phyloP scores from a whole-genome alignment of 2,797 vertebrate species.

The Rhadinocentrus ornatus region DNA sequence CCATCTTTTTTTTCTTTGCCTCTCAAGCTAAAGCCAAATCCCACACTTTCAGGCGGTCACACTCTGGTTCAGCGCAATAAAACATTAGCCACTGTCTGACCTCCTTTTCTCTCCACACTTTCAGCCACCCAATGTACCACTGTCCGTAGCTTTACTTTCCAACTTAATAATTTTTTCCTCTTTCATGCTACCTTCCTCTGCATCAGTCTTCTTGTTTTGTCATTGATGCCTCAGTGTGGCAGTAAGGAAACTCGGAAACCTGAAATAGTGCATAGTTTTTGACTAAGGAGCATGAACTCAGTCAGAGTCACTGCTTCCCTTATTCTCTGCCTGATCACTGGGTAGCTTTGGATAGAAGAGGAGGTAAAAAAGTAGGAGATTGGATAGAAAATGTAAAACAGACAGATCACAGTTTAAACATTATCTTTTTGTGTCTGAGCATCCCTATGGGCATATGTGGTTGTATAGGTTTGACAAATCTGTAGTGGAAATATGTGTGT shows the following conservation, averaged over 20 bases:
- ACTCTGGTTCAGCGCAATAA: conserved; percentile 48
- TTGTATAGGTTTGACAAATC: conserved; percentile 21
- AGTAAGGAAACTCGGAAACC: conserved; percentile 54
- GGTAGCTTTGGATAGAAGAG: conserved; percentile 21
- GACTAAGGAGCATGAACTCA: conserved; percentile 40
- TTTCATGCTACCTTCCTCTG: conserved; percentile 29
- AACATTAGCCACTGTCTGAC: conserved; percentile 62
- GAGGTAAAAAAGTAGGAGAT: conserved; percentile 27
- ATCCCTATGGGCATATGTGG: conserved; percentile 15
- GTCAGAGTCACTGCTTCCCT: conserved; percentile 33
- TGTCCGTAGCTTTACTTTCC: neutral
- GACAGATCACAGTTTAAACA: conserved; percentile 26
- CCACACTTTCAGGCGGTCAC: conserved; percentile 32
- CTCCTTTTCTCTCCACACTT: conserved; percentile 59
- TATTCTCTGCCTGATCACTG: conserved; percentile 52
- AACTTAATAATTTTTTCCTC: conserved; percentile 11
- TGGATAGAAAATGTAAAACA: conserved; percentile 37
- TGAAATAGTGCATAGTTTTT: conserved; percentile 46
- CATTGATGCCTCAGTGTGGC: conserved; percentile 40
- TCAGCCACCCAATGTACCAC: conserved; percentile 21
- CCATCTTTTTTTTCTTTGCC: conserved; percentile 17
- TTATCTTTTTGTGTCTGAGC: conserved; percentile 10
- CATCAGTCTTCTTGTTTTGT: conserved; percentile 47
- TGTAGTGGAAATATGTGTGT: conserved; percentile 28
- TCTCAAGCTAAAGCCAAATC: conserved; percentile 34